These are phyloP conservation scores for Drosophila neotestacea DNA, from an alignment of 2,888 invertebrate species.

Conservation along the genomic window DNA sequence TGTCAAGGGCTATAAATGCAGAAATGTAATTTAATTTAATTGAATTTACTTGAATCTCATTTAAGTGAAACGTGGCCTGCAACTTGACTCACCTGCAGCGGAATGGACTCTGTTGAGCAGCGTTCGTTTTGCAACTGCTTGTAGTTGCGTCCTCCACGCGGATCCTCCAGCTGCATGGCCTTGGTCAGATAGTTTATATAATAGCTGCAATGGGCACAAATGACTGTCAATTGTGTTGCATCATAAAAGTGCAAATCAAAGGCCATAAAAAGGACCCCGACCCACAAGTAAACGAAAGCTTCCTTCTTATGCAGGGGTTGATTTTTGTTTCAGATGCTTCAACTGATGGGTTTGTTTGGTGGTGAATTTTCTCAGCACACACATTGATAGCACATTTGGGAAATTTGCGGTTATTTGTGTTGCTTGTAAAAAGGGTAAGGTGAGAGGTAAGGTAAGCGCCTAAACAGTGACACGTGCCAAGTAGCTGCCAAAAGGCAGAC, in stretches of 20 bases:
- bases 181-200: conserved; percentile 91
- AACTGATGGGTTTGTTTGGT: conserved; percentile 28
- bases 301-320: conserved; percentile 48
- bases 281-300: conserved; percentile 28
- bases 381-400: conserved; percentile 56
- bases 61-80: background rate
- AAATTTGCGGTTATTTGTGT: conserved; percentile 39
- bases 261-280: conserved; percentile 48
- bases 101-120: conserved; percentile 87
- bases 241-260: conserved; percentile 64
- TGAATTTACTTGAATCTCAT: background rate
- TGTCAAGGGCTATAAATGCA: conserved; percentile 60
- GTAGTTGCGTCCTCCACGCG: conserved; percentile 87
- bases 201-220: conserved; percentile 86
- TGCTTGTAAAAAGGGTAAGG: conserved; percentile 19
- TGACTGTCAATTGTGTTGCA: conserved; percentile 35
- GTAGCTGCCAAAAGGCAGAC: conserved; percentile 76
- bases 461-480: conserved; percentile 74
- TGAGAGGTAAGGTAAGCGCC: conserved; percentile 26
- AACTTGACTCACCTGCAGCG: conserved; percentile 87
- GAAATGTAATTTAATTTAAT: conserved; percentile 12
- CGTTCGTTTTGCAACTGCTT: conserved; percentile 86
- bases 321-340: conserved; percentile 19
- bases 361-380: conserved; percentile 42
- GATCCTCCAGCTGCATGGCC: conserved; percentile 92